Conservation (phyloP, 1,140 invertebrate genomes). For the Monomorium pharaonis region DNA sequence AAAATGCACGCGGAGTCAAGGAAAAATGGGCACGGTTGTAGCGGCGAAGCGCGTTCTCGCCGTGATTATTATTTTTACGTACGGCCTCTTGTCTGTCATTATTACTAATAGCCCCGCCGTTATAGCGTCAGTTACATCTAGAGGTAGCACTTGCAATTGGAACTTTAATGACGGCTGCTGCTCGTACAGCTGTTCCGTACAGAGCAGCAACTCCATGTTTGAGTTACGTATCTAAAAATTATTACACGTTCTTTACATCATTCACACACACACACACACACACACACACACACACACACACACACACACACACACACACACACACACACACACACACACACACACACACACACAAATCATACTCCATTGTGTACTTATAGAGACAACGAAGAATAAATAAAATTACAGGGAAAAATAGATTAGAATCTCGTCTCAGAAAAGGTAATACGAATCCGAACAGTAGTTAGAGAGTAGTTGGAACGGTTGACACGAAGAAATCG, state of each 20-base stretch:
- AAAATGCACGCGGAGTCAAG: constrained; percentile 12
- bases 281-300: too few relatives aligned
- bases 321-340: too few relatives aligned
- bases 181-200: constrained; percentile 32
- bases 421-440: neutral
- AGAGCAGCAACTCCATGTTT: neutral
- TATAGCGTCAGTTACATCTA: constrained; percentile 29
- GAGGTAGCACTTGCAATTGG: constrained; percentile 35
- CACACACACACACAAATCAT: too few relatives aligned
- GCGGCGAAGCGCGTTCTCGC: neutral
- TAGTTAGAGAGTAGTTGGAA: too few relatives aligned
- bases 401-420: neutral
- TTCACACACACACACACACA: too few relatives aligned
- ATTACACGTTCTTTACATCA: neutral
- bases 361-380: neutral
- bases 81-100: constrained; percentile 10
- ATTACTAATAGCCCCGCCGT: neutral
- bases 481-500: neutral
- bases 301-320: too few relatives aligned
- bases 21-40: neutral
- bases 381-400: neutral
- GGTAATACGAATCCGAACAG: too few relatives aligned
- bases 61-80: constrained; percentile 26
- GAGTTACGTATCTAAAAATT: constrained; percentile 2
- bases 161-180: constrained; percentile 61